Evolutionary conservation across 2,113 vertebrate species (phyloP).

Genomic region (Bombycilla garrulus): DNA sequence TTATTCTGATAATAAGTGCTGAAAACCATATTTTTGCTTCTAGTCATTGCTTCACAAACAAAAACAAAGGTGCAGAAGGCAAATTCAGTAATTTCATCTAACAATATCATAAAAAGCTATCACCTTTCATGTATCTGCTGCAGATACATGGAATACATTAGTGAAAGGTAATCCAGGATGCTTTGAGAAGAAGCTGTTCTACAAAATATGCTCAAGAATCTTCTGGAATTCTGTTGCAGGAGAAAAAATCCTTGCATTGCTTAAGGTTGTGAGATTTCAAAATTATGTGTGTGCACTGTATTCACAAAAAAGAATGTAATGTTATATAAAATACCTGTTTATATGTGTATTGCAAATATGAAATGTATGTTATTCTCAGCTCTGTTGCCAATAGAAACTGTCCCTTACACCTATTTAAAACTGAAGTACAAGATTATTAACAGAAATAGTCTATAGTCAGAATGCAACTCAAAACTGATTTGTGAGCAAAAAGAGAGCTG

Average conservation of each 20-base stretch:
- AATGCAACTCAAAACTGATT: slow-evolving; percentile 61
- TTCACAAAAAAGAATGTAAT: background rate
- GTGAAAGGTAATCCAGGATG: background rate
- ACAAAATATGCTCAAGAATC: background rate
- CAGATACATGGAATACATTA: background rate
- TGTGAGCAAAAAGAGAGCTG: slow-evolving; percentile 55
- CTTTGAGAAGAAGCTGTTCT: background rate
- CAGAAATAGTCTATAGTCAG: slow-evolving; percentile 36
- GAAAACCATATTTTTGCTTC: background rate
- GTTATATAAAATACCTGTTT: slow-evolving; percentile 7
- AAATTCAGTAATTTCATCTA: background rate
- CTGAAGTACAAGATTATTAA: slow-evolving; percentile 48
- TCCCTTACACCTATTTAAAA: slow-evolving; percentile 44
- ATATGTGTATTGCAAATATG: slow-evolving; percentile 16
- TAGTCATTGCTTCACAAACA: background rate
- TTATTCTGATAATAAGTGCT: background rate
- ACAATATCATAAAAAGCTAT: background rate
- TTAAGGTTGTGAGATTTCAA: background rate
- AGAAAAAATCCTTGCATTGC: background rate
- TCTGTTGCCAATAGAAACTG: slow-evolving; percentile 25
- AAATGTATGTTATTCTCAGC: slow-evolving; percentile 25
- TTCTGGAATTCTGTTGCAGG: background rate
- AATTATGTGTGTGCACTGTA: background rate
- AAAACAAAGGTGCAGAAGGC: background rate
- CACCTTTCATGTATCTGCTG: background rate